A percentile compares a stretch with the other conserved stretches of the same genome.
Conservation (phyloP, 1,140 invertebrate species). For the Bombus turneri region DNA sequence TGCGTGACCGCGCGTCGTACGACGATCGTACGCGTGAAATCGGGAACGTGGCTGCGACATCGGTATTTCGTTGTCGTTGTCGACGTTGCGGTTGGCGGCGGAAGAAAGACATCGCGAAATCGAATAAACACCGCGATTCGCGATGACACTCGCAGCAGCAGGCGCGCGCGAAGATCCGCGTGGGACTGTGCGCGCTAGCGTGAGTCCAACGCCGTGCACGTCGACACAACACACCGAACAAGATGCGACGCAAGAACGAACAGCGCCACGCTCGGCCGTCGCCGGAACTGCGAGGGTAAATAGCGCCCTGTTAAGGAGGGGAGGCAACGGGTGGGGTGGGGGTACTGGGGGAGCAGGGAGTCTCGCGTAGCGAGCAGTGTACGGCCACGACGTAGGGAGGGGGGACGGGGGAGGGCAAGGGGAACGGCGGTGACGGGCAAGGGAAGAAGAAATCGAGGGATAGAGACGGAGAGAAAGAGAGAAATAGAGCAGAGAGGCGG, state of each 20-base stretch:
- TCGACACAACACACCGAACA: conserved; percentile 42
- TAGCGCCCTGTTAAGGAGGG: conserved; percentile 57
- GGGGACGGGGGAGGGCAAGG: not conserved
- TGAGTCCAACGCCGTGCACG: conserved; percentile 44
- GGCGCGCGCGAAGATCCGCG: conserved; percentile 65
- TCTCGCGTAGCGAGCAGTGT: conserved; percentile 20
- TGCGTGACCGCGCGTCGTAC: not conserved
- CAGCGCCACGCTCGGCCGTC: conserved; percentile 58
- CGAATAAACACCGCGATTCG: conserved; percentile 9
- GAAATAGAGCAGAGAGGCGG: not conserved
- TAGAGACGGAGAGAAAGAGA: not conserved
- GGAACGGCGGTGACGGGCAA: not conserved
- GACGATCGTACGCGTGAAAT: not conserved
- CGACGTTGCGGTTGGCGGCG: not conserved
- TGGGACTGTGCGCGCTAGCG: conserved; percentile 63
- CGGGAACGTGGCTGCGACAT: not conserved
- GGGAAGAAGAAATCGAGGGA: not conserved
- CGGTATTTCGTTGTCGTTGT: not conserved
- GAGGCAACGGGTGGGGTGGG: conserved; percentile 6
- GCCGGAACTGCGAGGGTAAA: conserved; percentile 68
- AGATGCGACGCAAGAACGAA: conserved; percentile 54
- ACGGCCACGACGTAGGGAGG: not conserved
- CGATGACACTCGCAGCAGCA: conserved; percentile 36
- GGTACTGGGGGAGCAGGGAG: not conserved
- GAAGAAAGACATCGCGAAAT: not conserved